A percentile compares a stretch with the other conserved stretches of the same genome.
phyloP scores from a whole-genome alignment of 2,113 vertebrate species.

The Ciconia boyciana region DNA sequence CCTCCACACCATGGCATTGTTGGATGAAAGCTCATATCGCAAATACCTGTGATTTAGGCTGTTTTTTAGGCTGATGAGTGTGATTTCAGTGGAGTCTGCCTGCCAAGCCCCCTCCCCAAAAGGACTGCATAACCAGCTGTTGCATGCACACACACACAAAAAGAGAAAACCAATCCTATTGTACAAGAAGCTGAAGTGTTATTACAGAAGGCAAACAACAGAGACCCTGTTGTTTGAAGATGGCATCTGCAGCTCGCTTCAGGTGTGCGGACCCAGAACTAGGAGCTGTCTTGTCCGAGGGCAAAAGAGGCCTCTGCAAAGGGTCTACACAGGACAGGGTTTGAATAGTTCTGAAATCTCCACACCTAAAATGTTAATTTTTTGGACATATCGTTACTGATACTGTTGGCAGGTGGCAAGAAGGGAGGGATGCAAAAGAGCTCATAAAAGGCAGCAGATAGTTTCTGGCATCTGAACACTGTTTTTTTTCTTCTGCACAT shows the following conservation, averaged over 20 bases:
- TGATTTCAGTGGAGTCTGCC: not conserved
- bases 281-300: not conserved
- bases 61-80: not conserved
- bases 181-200: not conserved
- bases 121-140: not conserved
- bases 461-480: not conserved
- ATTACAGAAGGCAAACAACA: not conserved
- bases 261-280: not conserved
- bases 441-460: slow-evolving; percentile 3
- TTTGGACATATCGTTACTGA: not conserved
- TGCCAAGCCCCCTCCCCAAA: not conserved
- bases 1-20: not conserved
- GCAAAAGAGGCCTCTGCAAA: not conserved
- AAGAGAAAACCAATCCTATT: not conserved
- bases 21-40: not conserved
- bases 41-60: not conserved
- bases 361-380: not conserved
- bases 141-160: not conserved
- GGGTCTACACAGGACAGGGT: not conserved
- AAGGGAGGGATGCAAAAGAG: not conserved
- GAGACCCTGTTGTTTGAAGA: not conserved
- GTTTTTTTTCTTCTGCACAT: not conserved
- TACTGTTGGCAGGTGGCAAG: not conserved
- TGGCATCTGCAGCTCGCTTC: not conserved
- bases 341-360: not conserved